These are phyloP conservation scores for Rhincodon typus DNA, from an alignment of 2,797 vertebrate species.

Conservation along the genomic window DNA sequence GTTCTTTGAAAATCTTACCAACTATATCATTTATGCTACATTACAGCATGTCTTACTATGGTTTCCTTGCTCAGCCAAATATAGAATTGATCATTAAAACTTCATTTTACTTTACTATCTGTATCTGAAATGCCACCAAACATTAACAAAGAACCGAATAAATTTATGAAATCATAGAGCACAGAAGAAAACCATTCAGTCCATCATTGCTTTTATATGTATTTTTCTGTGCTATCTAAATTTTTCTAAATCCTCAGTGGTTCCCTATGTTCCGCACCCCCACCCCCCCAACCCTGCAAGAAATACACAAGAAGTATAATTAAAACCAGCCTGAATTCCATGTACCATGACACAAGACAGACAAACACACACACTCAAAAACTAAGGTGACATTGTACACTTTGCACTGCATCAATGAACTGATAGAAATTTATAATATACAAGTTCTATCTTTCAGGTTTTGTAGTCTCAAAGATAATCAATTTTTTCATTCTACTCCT, in stretches of 20 bases:
- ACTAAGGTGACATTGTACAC: background rate
- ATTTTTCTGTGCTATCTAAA: background rate
- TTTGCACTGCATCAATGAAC: background rate
- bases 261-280: background rate
- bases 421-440: background rate
- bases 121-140: background rate
- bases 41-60: background rate
- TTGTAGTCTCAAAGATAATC: background rate
- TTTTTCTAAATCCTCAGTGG: background rate
- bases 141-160: background rate
- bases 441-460: background rate
- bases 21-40: background rate
- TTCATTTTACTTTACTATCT: background rate
- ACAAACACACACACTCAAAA: background rate
- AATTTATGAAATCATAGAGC: background rate
- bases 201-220: background rate
- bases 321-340: background rate
- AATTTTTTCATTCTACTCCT: background rate
- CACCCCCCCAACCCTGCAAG: no score
- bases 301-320: background rate
- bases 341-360: background rate
- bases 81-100: background rate
- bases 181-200: background rate
- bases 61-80: background rate
- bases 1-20: no score